A percentile compares a stretch with the other conserved stretches of the same genome.
These are phyloP conservation scores for Drosophila tani DNA, from an alignment of 1,140 invertebrate genomes.

Conservation along the genomic window DNA sequence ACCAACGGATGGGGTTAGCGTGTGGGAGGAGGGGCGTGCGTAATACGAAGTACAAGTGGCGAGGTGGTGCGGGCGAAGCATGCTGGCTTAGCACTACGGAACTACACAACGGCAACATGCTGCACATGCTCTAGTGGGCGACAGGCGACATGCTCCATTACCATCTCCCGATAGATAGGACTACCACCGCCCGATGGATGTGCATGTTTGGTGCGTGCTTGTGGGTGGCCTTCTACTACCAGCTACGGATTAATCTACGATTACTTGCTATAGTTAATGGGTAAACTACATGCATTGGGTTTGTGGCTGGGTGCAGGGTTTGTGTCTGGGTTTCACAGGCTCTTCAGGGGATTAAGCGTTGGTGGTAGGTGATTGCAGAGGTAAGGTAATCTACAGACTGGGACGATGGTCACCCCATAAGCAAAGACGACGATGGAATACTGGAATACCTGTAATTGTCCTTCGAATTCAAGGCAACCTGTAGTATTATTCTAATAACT, in stretches of 20 bases:
- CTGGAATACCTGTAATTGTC: background rate
- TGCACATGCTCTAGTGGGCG: slow-evolving; percentile 12
- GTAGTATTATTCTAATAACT: background rate
- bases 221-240: slow-evolving; percentile 17
- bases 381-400: slow-evolving; percentile 19
- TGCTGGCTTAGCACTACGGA: slow-evolving; percentile 43
- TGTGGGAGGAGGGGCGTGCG: slow-evolving; percentile 36
- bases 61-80: slow-evolving; percentile 32
- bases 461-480: background rate
- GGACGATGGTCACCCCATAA: background rate
- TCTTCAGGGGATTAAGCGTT: slow-evolving; percentile 21
- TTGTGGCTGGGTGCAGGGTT: slow-evolving; percentile 1
- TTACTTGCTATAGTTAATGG: slow-evolving; percentile 19
- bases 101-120: slow-evolving; percentile 38
- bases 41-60: slow-evolving; percentile 27
- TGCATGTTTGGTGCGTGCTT: slow-evolving; percentile 24
- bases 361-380: slow-evolving; percentile 24
- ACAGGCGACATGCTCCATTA: slow-evolving; percentile 27
- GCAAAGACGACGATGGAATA: slow-evolving; percentile 7
- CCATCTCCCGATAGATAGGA: slow-evolving; percentile 6
- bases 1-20: slow-evolving; percentile 59
- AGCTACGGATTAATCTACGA: slow-evolving; percentile 30
- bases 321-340: background rate
- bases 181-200: slow-evolving; percentile 9
- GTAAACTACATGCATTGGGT: slow-evolving; percentile 36